Base-by-base conservation (phyloP, 2,888 invertebrate genomes). In the Amiota mariae region DNA sequence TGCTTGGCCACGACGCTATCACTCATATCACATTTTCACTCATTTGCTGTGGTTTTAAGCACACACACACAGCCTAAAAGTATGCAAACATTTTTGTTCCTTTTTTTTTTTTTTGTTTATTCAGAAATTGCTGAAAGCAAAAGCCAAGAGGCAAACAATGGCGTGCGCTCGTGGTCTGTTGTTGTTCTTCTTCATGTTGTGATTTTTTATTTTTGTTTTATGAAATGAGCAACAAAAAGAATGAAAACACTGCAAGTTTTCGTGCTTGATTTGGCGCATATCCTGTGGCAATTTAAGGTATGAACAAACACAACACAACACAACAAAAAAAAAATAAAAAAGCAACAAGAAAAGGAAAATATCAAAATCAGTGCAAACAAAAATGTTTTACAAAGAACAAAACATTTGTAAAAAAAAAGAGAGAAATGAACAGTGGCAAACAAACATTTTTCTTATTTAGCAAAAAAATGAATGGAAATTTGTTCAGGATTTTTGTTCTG, bases 291-390 rank as follows among this genome's bases (percentile, higher is more conserved):
- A 12, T 46, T 47, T 20, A 51, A 64, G n/a, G 68, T 56, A 73
- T 71, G 75, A 49, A 73, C 73, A 79, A 70, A 15, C 20, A 61
- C 63, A 48, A 67, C 74, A 76, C n/a, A 70, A 15, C 18, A 61
- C 63, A 48, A 67, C 74, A 76, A 72, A 77, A 70, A 76, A 76
- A 71, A 76, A 72, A 77, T 67, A 76, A 76, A 71, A 71, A 54
- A 66, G 2, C 63, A 66, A 73, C 67, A 77, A 67, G 54, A 77
- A 80, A 81, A 79, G 76, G 73, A 81, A 75, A 20, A 70, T 10
- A 67, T 56, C 46, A 77, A 80, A 78, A 77, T 78, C 77, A 77
- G 85, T 72, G 59, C 81, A 85, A 85, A 46, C 82, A 85, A 83
- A 86, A n/a, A 83, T 85, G 85, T 78, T 85, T 82, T 73, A 79